Evolutionary conservation across 2,797 vertebrate genomes (phyloP).

Genomic region (Pagetopsis macropterus): DNA sequence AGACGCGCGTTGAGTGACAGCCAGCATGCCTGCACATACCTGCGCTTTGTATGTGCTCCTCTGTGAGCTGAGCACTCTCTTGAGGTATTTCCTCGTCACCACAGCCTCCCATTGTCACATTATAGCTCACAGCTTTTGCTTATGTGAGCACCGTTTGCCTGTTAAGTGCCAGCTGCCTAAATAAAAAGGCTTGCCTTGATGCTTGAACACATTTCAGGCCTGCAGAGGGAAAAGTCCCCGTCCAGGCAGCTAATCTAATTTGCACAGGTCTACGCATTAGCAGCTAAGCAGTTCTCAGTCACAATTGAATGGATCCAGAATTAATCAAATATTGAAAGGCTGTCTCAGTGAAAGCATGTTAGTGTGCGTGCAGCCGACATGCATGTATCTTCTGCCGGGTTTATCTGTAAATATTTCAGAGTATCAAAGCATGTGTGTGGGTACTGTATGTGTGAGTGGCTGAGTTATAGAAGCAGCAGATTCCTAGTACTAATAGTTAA

Average conservation of each 20-base stretch:
- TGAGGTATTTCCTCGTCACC: slow-evolving; percentile 38
- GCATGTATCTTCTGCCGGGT: slow-evolving; percentile 2
- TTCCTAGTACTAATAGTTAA: too few relatives aligned
- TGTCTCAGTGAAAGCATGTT: slow-evolving; percentile 8
- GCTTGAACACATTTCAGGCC: slow-evolving; percentile 53
- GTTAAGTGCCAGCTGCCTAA: slow-evolving; percentile 57
- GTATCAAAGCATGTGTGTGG: slow-evolving; percentile 33
- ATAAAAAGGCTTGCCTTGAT: slow-evolving; percentile 49
- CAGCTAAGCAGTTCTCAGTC: slow-evolving; percentile 41
- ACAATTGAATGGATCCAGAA: slow-evolving; percentile 52
- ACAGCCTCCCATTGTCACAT: slow-evolving; percentile 43
- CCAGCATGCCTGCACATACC: slow-evolving; percentile 24
- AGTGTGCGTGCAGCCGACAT: neutral
- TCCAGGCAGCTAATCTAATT: slow-evolving; percentile 65
- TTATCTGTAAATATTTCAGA: slow-evolving; percentile 12
- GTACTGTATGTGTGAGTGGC: slow-evolving; percentile 40
- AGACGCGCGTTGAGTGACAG: slow-evolving; percentile 18
- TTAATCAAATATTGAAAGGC: slow-evolving; percentile 33
- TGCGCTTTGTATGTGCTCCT: slow-evolving; percentile 26
- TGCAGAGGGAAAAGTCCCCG: slow-evolving; percentile 46
- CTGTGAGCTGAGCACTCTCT: slow-evolving; percentile 38
- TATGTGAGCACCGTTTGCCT: slow-evolving; percentile 36
- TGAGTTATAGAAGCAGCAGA: slow-evolving; percentile 38
- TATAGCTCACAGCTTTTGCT: slow-evolving; percentile 22
- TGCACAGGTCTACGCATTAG: slow-evolving; percentile 42